A percentile compares a stretch with the other conserved stretches of the same genome.
Evolutionary conservation across 1,140 invertebrate genomes (phyloP).

Genomic region (Colletes latitarsis): DNA sequence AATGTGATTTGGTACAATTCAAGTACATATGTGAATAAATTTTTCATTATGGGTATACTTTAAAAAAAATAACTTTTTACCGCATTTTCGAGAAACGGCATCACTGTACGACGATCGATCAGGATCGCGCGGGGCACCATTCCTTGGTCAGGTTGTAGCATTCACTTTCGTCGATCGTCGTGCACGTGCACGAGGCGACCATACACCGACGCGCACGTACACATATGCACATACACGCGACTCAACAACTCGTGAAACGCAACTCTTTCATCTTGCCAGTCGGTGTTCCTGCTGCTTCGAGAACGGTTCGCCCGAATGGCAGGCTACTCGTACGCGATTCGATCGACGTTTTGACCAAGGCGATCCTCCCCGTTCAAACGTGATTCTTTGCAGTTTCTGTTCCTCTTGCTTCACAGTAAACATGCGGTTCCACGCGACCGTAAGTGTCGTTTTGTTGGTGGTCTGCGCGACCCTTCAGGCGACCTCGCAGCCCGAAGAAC

Average conservation of each 20-base stretch:
- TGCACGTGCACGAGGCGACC: too few relatives aligned
- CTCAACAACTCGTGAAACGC: not conserved
- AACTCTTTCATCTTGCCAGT: constrained; percentile 58
- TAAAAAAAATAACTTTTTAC: too few relatives aligned
- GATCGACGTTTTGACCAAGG: not conserved
- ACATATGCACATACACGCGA: too few relatives aligned
- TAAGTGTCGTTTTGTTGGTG: constrained; percentile 41
- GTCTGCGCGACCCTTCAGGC: constrained; percentile 49
- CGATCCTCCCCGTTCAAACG: constrained; percentile 33
- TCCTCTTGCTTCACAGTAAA: not conserved
- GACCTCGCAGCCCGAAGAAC: constrained; percentile 51
- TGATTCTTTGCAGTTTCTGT: constrained; percentile 24
- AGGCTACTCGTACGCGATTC: not conserved
- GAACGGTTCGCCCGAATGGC: constrained; percentile 44
- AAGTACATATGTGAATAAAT: too few relatives aligned
- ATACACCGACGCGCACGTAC: too few relatives aligned
- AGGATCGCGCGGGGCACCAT: too few relatives aligned
- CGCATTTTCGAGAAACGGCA: too few relatives aligned
- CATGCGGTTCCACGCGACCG: constrained; percentile 43
- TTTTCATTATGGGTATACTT: too few relatives aligned
- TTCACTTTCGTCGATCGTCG: too few relatives aligned
- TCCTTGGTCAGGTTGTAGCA: too few relatives aligned
- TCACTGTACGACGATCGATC: too few relatives aligned
- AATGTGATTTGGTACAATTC: too few relatives aligned
- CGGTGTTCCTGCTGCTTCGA: constrained; percentile 64